A percentile compares a stretch with the other conserved stretches of the same genome.
Conservation (phyloP, 1,140 invertebrate species). For the Conus betulinus region DNA sequence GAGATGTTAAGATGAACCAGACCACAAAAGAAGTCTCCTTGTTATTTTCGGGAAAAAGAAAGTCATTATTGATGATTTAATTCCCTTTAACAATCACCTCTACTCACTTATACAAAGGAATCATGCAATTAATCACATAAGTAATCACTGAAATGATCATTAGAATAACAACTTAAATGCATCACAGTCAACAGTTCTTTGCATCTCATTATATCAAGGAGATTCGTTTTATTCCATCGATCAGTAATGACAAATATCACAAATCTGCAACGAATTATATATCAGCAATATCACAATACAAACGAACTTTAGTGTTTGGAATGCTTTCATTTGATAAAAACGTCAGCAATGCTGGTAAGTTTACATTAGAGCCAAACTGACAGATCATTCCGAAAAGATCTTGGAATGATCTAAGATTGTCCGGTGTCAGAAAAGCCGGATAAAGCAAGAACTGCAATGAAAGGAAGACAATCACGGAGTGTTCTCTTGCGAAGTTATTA, state of each 20-base stretch:
- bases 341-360: no score
- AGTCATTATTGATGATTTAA: no score
- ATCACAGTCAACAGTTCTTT: neutral
- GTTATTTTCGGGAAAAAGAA: no score
- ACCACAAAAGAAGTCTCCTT: no score
- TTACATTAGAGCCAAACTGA: no score
- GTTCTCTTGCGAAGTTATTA: neutral
- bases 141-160: no score
- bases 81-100: no score
- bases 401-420: no score
- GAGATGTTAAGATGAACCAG: no score
- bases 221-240: neutral
- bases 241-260: neutral
- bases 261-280: neutral
- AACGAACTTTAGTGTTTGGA: neutral
- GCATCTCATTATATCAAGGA: neutral
- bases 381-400: no score
- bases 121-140: no score
- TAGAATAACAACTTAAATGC: neutral
- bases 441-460: neutral
- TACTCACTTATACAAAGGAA: no score
- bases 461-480: neutral
- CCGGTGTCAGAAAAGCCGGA: neutral
- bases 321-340: neutral
- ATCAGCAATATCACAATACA: neutral